These are phyloP conservation scores for Phragmatobia fuliginosa DNA, from an alignment of 2,888 invertebrate genomes.

Conservation along the genomic window DNA sequence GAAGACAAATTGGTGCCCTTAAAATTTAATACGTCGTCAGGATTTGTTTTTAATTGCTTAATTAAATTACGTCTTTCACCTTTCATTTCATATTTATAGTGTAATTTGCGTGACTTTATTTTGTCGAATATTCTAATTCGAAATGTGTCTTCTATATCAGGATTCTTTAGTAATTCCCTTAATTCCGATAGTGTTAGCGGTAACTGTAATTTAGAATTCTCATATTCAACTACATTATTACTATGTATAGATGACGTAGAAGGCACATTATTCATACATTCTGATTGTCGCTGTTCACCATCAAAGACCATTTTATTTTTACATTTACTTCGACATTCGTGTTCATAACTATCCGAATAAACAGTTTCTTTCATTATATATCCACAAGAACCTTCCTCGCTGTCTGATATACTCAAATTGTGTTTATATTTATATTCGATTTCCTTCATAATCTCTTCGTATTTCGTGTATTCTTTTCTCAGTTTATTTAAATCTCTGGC, in stretches of 20 bases:
- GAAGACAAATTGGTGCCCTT: conserved; percentile 72
- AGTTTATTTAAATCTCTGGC: conserved; percentile 70
- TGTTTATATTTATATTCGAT: no score
- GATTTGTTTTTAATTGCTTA: conserved; percentile 66
- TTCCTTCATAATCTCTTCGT: conserved; percentile 72
- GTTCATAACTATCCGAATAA: conserved; percentile 32
- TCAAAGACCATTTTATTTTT: no score
- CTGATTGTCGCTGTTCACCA: no score
- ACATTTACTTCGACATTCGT: no score
- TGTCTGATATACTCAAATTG: conserved; percentile 63
- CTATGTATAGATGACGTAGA: conserved; percentile 28
- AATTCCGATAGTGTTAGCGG: conserved; percentile 67
- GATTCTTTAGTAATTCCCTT: conserved; percentile 61
- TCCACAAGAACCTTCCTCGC: conserved; percentile 25
- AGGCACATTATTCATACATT: conserved; percentile 53
- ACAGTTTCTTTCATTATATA: conserved; percentile 25
- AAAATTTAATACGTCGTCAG: conserved; percentile 71
- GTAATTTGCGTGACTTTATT: conserved; percentile 62
- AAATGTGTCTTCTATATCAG: conserved; percentile 53
- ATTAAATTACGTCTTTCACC: conserved; percentile 66
- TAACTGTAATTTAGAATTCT: conserved; percentile 53
- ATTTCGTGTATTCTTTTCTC: conserved; percentile 68
- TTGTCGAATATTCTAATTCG: conserved; percentile 69
- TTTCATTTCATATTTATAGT: conserved; percentile 63
- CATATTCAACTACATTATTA: conserved; percentile 65